Conservation (phyloP, 2,888 invertebrate genomes). For the Phortica magna region DNA sequence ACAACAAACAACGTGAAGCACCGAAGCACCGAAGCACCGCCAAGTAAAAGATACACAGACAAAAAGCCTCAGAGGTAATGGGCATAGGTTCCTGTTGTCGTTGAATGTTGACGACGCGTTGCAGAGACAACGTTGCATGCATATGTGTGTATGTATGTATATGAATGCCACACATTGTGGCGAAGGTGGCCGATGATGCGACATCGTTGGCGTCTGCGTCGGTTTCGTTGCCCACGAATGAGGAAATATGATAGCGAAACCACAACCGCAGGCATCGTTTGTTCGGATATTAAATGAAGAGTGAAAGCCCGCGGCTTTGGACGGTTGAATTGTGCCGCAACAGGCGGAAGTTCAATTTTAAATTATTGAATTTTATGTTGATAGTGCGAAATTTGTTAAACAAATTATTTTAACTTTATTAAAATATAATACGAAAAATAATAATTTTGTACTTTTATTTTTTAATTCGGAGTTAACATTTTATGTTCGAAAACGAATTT, state of each 20-base stretch:
- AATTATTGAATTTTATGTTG: background rate
- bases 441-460: no score
- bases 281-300: constrained; percentile 17
- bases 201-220: background rate
- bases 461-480: no score
- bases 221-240: constrained; percentile 2
- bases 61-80: background rate
- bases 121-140: background rate
- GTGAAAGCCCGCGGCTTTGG: background rate
- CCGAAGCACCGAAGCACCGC: background rate
- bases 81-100: background rate
- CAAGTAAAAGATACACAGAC: background rate
- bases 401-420: background rate
- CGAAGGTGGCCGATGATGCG: background rate
- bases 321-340: background rate
- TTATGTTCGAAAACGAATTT: no score
- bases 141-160: no score
- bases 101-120: background rate
- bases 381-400: background rate
- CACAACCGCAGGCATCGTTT: constrained; percentile 30
- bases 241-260: constrained; percentile 26
- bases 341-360: background rate
- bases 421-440: no score
- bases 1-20: background rate
- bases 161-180: constrained; percentile 1